phyloP scores from a whole-genome alignment of 2,888 invertebrate species.

The Netelia inedita region DNA sequence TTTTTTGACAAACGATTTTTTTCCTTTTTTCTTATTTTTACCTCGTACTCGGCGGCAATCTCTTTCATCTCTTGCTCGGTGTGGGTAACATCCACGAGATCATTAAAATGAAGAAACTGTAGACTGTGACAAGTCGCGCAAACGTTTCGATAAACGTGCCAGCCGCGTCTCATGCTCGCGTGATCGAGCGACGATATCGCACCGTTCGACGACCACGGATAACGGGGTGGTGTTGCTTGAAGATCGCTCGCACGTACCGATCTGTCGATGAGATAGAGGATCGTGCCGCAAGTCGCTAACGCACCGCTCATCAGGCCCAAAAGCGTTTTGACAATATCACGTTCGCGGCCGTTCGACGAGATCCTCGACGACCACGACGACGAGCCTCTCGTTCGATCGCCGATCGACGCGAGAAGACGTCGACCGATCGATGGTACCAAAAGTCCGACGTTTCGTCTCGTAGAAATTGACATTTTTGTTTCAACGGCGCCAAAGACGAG shows the following conservation, averaged over 20 bases:
- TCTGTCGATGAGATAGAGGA: slow-evolving; percentile 87
- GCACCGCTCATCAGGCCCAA: slow-evolving; percentile 67
- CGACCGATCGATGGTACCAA: slow-evolving; percentile 6
- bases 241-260: slow-evolving; percentile 93
- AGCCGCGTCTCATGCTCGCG: slow-evolving; percentile 93
- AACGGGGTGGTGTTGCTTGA: slow-evolving; percentile 91
- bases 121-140: slow-evolving; percentile 99
- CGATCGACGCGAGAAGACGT: not conserved
- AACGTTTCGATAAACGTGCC: slow-evolving; percentile 98
- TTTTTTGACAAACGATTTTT: not conserved
- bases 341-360: slow-evolving; percentile 16
- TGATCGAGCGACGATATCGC: slow-evolving; percentile 93
- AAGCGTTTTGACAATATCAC: slow-evolving; percentile 52
- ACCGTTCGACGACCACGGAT: slow-evolving; percentile 94
- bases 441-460: slow-evolving; percentile 18
- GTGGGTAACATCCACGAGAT: slow-evolving; percentile 94
- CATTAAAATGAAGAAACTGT: slow-evolving; percentile 95
- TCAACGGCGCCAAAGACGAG: not conserved
- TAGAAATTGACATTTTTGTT: slow-evolving; percentile 49
- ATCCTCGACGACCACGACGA: slow-evolving; percentile 5
- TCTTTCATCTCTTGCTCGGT: slow-evolving; percentile 97
- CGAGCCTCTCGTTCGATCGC: too few species aligned
- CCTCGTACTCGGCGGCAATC: slow-evolving; percentile 94
- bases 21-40: slow-evolving; percentile 68
- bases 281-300: slow-evolving; percentile 69